Conservation (phyloP, 2,113 vertebrate species). For the Rhinogobius similis region DNA sequence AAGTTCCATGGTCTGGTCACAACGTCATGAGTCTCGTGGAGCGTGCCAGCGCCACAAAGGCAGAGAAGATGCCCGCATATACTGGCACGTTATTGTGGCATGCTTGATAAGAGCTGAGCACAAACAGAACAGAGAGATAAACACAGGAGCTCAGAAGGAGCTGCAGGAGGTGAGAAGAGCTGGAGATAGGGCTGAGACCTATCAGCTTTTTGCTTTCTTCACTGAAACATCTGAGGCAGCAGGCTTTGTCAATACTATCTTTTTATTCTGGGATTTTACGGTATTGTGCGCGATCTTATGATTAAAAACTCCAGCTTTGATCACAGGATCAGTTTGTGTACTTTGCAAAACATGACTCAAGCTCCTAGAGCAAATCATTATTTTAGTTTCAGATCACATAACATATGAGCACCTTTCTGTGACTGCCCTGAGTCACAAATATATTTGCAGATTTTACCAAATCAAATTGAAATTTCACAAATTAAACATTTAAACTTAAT, state of each 20-base stretch:
- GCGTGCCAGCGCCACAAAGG: slow-evolving; percentile 55
- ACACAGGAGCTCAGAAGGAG: slow-evolving; percentile 23
- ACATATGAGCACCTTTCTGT: not conserved
- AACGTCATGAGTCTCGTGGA: slow-evolving; percentile 40
- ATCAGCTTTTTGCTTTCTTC: slow-evolving; percentile 14
- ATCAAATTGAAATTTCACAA: no score
- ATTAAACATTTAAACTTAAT: no score
- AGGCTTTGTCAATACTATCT: not conserved
- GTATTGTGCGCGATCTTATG: slow-evolving; percentile 30
- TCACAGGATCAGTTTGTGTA: not conserved
- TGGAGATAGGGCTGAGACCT: slow-evolving; percentile 28
- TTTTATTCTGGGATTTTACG: slow-evolving; percentile 2
- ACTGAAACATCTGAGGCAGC: slow-evolving; percentile 5
- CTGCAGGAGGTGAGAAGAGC: slow-evolving; percentile 44
- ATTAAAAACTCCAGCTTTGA: slow-evolving; percentile 5
- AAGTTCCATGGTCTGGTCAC: not conserved
- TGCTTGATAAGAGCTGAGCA: slow-evolving; percentile 54
- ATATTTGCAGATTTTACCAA: no score
- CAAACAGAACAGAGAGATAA: slow-evolving; percentile 43
- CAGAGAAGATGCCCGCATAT: slow-evolving; percentile 56
- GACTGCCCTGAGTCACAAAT: no score
- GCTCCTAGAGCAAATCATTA: not conserved
- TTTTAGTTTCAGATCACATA: not conserved
- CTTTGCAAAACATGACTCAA: not conserved
- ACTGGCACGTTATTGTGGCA: slow-evolving; percentile 65